Conservation (phyloP, 2,113 vertebrate species). For the Percopsis transmontana region DNA sequence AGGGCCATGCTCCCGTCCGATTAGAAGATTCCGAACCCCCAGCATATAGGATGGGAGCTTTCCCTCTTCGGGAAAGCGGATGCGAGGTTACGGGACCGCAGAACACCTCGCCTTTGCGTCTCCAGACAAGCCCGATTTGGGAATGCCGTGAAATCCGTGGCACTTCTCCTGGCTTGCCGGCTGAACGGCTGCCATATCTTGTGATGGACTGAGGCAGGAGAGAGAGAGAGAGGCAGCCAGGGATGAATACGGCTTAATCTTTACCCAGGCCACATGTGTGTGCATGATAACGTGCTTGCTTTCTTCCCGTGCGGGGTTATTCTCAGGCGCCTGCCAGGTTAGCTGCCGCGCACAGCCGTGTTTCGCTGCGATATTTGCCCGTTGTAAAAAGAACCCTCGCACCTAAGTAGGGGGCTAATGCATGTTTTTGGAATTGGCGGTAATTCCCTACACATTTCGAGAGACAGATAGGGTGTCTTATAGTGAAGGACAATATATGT, state of each 20-base stretch:
- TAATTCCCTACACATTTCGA: slow-evolving; percentile 82
- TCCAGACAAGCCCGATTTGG: slow-evolving; percentile 71
- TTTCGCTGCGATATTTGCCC: slow-evolving; percentile 80
- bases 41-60: slow-evolving; percentile 54
- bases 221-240: slow-evolving; percentile 78
- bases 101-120: slow-evolving; percentile 68
- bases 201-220: slow-evolving; percentile 83
- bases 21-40: slow-evolving; percentile 15
- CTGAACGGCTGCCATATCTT: slow-evolving; percentile 83
- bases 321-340: slow-evolving; percentile 80
- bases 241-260: slow-evolving; percentile 87
- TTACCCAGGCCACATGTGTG: slow-evolving; percentile 83
- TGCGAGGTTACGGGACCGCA: slow-evolving; percentile 31
- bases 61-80: slow-evolving; percentile 65
- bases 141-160: slow-evolving; percentile 80
- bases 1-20: too few relatives aligned
- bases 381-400: slow-evolving; percentile 71
- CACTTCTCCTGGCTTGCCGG: slow-evolving; percentile 77
- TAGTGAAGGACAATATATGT: slow-evolving; percentile 75
- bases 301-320: slow-evolving; percentile 77
- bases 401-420: slow-evolving; percentile 82
- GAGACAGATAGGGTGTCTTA: slow-evolving; percentile 79
- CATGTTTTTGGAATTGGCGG: slow-evolving; percentile 80
- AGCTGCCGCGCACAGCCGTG: slow-evolving; percentile 77
- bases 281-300: slow-evolving; percentile 83